phyloP scores from a whole-genome alignment of 2,113 vertebrate species.

The Psittacara wagleri region DNA sequence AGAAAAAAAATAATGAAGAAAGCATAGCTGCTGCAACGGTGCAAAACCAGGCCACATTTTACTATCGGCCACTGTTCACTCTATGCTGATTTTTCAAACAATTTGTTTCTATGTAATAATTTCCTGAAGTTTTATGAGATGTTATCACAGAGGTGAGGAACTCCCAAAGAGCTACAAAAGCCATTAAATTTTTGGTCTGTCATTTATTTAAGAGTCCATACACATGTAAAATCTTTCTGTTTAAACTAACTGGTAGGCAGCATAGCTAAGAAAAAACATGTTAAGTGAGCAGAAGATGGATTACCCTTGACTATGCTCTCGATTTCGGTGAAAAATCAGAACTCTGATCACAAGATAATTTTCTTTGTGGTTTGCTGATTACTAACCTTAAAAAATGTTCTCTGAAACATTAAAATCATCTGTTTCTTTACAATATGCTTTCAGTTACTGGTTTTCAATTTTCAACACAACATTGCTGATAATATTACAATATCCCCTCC shows the following conservation, averaged over 20 bases:
- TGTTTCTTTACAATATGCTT: conserved; percentile 43
- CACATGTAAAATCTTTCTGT: not conserved
- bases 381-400: conserved; percentile 52
- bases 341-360: conserved; percentile 43
- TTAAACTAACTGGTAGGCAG: not conserved
- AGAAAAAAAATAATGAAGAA: not conserved
- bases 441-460: conserved; percentile 45
- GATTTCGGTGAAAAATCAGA: conserved; percentile 48
- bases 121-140: not conserved
- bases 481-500: conserved; percentile 35
- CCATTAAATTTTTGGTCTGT: not conserved
- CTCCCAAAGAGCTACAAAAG: not conserved
- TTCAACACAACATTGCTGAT: conserved; percentile 18
- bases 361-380: conserved; percentile 62
- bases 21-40: not conserved
- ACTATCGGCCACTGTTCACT: not conserved
- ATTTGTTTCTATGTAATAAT: not conserved
- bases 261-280: not conserved
- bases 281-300: not conserved
- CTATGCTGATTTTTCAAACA: not conserved
- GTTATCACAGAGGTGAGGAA: not conserved
- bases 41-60: not conserved
- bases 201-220: not conserved
- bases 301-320: conserved; percentile 22
- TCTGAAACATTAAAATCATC: conserved; percentile 9